Conservation (phyloP, 2,113 vertebrate genomes). For the Oceanodroma tethys region DNA sequence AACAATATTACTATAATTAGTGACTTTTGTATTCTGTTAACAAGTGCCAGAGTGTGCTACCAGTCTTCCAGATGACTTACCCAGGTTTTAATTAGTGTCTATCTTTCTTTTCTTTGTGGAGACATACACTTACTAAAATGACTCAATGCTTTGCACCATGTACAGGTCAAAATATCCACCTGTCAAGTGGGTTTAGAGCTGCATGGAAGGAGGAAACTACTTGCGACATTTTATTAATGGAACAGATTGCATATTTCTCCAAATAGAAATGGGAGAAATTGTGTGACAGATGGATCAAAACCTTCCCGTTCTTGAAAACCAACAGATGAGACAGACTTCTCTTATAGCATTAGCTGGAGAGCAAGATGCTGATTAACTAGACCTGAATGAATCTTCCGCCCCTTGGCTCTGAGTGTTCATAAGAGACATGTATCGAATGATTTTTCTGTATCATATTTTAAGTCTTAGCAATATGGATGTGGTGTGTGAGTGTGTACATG, state of each 20-base stretch:
- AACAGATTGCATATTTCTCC: conserved; percentile 54
- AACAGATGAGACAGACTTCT: conserved; percentile 52
- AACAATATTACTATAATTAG: conserved; percentile 71
- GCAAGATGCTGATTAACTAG: conserved; percentile 23
- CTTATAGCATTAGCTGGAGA: not conserved
- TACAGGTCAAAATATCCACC: conserved; percentile 74
- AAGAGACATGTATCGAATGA: not conserved
- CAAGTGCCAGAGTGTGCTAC: conserved; percentile 72
- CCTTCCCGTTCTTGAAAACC: conserved; percentile 36
- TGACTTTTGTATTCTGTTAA: conserved; percentile 72
- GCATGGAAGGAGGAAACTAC: conserved; percentile 19
- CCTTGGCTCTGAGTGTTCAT: accelerated
- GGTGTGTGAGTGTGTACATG: too few species aligned
- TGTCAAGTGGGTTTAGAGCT: conserved; percentile 67
- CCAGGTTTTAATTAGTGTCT: conserved; percentile 76
- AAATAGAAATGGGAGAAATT: conserved; percentile 62
- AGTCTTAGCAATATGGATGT: not conserved
- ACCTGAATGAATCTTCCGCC: not conserved
- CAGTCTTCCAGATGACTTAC: conserved; percentile 67
- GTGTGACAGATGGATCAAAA: conserved; percentile 55
- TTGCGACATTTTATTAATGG: conserved; percentile 46
- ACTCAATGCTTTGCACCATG: conserved; percentile 59
- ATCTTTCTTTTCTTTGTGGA: conserved; percentile 66
- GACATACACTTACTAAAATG: conserved; percentile 60
- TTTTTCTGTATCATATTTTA: not conserved